These are phyloP conservation scores for Siniperca chuatsi DNA, from an alignment of 2,113 vertebrate species.

Conservation along the genomic window DNA sequence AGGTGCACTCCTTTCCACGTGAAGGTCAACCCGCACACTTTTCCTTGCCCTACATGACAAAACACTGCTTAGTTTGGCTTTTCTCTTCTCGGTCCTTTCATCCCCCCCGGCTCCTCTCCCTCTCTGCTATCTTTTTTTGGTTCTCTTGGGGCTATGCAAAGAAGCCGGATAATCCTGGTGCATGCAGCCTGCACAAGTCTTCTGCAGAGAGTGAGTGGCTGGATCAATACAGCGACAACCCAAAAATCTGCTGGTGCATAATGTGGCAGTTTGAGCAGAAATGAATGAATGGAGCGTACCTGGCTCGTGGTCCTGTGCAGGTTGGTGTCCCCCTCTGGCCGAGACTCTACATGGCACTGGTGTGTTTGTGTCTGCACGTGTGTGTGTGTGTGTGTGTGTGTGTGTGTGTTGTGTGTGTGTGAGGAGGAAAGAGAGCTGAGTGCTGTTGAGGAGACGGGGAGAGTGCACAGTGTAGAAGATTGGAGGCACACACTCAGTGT, in stretches of 20 bases:
- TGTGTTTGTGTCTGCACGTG: constrained; percentile 46
- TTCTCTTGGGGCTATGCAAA: constrained; percentile 73
- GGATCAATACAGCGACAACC: constrained; percentile 41
- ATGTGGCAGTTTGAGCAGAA: constrained; percentile 38
- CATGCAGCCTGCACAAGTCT: constrained; percentile 69
- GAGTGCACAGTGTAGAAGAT: constrained; percentile 72
- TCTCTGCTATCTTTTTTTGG: constrained; percentile 38
- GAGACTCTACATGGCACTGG: constrained; percentile 71
- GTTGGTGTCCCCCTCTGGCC: constrained; percentile 62
- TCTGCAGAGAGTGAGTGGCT: constrained; percentile 62
- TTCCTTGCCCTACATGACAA: constrained; percentile 34
- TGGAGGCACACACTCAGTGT: constrained; percentile 70
- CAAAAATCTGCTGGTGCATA: constrained; percentile 39
- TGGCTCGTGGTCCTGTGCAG: constrained; percentile 72
- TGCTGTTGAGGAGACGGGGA: constrained; percentile 62
- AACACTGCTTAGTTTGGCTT: constrained; percentile 45
- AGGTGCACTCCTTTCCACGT: constrained; percentile 17
- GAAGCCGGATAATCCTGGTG: constrained; percentile 74
- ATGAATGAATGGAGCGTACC: constrained; percentile 66
- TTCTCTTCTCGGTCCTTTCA: constrained; percentile 26
- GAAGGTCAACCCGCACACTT: constrained; percentile 66
- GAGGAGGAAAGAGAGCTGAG: constrained; percentile 46
- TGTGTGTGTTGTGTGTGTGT: constrained; percentile 26
- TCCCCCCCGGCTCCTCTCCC: constrained; percentile 22
- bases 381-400: constrained; percentile 47